These are phyloP conservation scores for Apaloderma vittatum DNA, from an alignment of 2,113 vertebrate genomes.

Conservation along the genomic window DNA sequence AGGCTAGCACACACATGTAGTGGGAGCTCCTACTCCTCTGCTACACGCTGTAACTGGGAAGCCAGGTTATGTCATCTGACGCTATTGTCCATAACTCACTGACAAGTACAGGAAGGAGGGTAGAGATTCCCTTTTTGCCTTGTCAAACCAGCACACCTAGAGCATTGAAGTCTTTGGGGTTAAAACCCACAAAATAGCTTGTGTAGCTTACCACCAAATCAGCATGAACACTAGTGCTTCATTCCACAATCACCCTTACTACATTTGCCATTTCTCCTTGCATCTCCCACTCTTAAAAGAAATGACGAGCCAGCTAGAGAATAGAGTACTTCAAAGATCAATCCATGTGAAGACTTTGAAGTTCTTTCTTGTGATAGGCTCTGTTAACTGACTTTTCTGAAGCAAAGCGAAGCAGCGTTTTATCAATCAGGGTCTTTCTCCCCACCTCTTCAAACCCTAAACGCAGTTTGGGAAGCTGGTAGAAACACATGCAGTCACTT, in stretches of 20 bases:
- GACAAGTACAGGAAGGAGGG: background rate
- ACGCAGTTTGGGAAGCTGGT: background rate
- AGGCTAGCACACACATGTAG: rapidly evolving
- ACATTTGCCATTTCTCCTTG: rapidly evolving
- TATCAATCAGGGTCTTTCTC: background rate
- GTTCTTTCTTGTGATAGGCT: background rate
- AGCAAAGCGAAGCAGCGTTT: background rate
- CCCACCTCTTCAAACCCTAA: background rate
- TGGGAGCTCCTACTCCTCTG: background rate
- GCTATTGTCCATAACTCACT: background rate
- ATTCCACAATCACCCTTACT: background rate
- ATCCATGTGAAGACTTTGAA: background rate
- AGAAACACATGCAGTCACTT: background rate
- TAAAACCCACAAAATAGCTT: background rate
- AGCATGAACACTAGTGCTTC: background rate
- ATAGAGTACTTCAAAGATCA: background rate
- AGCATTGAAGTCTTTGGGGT: background rate
- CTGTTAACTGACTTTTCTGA: background rate
- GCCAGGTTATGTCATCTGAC: background rate
- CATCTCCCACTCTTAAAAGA: background rate
- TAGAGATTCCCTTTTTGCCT: background rate
- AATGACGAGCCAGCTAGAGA: background rate
- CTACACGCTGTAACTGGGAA: background rate
- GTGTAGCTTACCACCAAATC: background rate
- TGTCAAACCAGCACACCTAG: background rate